These are phyloP conservation scores for Montipora capricornis DNA, from an alignment of 64 coral and sea anemone species.

Conservation along the genomic window DNA sequence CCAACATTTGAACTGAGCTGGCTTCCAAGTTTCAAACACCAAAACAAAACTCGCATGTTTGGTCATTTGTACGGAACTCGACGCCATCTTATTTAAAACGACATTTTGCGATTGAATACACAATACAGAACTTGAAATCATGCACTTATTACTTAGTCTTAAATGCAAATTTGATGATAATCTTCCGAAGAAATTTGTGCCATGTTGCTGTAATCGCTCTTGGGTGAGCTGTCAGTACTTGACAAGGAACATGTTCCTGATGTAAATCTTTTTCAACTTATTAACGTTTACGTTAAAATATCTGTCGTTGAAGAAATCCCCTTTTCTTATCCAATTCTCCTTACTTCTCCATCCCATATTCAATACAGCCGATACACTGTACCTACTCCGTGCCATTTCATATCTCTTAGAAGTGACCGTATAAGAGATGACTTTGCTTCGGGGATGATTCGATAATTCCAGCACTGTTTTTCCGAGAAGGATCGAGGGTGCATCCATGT, in stretches of 20 bases:
- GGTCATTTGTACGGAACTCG: no score
- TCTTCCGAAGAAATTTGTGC: not conserved
- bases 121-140: no score
- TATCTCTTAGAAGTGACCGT: slow-evolving; percentile 27
- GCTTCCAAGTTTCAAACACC: no score
- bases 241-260: slow-evolving; percentile 30
- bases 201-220: not conserved
- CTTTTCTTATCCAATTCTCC: slow-evolving; percentile 31
- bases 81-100: no score
- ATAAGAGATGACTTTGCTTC: slow-evolving; percentile 38
- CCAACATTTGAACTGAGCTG: no score
- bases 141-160: no score
- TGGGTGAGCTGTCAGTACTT: not conserved
- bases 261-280: not conserved
- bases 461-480: slow-evolving; percentile 16
- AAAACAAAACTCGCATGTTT: no score
- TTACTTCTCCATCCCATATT: slow-evolving; percentile 56
- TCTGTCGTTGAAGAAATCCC: slow-evolving; percentile 54
- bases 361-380: slow-evolving; percentile 46
- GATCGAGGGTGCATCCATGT: slow-evolving; percentile 3
- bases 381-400: not conserved
- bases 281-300: slow-evolving; percentile 27
- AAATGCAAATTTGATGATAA: not conserved
- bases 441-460: slow-evolving; percentile 23
- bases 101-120: no score